A percentile compares a stretch with the other conserved stretches of the same genome.
Conservation (phyloP, 1,140 invertebrate species). For the Trialeurodes vaporariorum region DNA sequence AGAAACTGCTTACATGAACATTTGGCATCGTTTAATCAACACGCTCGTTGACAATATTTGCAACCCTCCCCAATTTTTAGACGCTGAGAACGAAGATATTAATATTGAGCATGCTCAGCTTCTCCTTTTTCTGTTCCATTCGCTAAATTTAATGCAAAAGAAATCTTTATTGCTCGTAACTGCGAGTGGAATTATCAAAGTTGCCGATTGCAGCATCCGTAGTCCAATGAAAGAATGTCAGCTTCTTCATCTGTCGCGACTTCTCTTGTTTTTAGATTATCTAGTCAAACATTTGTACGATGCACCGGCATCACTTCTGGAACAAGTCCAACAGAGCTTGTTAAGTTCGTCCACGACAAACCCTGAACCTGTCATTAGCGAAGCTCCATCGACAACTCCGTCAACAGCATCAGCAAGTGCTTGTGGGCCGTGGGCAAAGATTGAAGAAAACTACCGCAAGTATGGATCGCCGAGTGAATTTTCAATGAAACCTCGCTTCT, state of each 20-base stretch:
- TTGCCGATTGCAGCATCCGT: slow-evolving; percentile 27
- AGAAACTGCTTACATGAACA: slow-evolving; percentile 74
- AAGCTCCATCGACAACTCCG: slow-evolving; percentile 36
- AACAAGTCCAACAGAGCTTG: slow-evolving; percentile 77
- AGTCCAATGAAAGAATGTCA: slow-evolving; percentile 46
- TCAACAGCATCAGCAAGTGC: slow-evolving; percentile 46
- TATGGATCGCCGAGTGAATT: slow-evolving; percentile 56
- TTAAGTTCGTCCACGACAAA: slow-evolving; percentile 48
- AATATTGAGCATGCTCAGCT: slow-evolving; percentile 94
- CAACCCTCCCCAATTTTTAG: slow-evolving; percentile 38
- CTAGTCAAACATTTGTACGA: slow-evolving; percentile 92
- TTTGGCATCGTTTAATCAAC: slow-evolving; percentile 79
- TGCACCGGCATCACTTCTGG: slow-evolving; percentile 57
- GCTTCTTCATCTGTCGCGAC: slow-evolving; percentile 66
- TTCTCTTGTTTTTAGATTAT: slow-evolving; percentile 87
- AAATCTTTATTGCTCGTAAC: slow-evolving; percentile 80
- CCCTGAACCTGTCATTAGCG: slow-evolving; percentile 37
- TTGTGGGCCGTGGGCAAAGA: slow-evolving; percentile 58
- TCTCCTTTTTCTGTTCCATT: slow-evolving; percentile 86
- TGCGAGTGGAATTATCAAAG: slow-evolving; percentile 53
- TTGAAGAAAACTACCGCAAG: slow-evolving; percentile 69
- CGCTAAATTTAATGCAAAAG: slow-evolving; percentile 89
- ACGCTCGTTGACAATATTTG: slow-evolving; percentile 68
- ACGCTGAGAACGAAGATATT: slow-evolving; percentile 65
- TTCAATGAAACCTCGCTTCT: slow-evolving; percentile 76